These are phyloP conservation scores for Istiophorus platypterus DNA, from an alignment of 2,113 vertebrate genomes.

Conservation along the genomic window DNA sequence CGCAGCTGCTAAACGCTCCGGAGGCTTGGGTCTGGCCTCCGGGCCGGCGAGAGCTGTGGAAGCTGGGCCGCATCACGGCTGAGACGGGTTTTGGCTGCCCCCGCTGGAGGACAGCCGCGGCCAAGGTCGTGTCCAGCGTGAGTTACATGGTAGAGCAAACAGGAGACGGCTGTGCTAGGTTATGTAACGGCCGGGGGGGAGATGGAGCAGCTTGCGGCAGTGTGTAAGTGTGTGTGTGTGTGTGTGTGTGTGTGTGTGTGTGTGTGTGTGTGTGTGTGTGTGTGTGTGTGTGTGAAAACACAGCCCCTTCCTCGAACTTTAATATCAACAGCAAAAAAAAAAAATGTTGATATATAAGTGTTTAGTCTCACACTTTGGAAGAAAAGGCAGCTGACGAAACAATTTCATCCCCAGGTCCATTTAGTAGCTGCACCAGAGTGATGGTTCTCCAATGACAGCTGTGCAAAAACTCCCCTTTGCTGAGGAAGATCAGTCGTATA, in stretches of 20 bases:
- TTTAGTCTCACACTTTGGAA: too few relatives aligned
- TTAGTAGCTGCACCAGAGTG: too few relatives aligned
- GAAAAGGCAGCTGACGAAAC: too few relatives aligned
- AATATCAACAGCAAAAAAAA: not conserved
- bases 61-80: conserved; percentile 31
- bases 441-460: too few relatives aligned
- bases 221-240: too few relatives aligned
- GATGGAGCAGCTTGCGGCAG: not conserved
- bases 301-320: not conserved
- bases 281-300: conserved; percentile 34
- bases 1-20: conserved; percentile 30
- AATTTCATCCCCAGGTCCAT: too few relatives aligned
- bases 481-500: not conserved
- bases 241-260: too few relatives aligned
- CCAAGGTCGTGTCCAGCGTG: conserved; percentile 42
- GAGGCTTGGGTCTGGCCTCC: not conserved
- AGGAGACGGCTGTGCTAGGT: conserved; percentile 18
- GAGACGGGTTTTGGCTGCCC: conserved; percentile 38
- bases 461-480: not conserved
- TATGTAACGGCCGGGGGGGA: conserved; percentile 25
- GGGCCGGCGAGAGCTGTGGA: conserved; percentile 22
- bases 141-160: conserved; percentile 25
- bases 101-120: conserved; percentile 12
- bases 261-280: too few relatives aligned
- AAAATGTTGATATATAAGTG: too few relatives aligned